phyloP scores from a whole-genome alignment of 2,113 vertebrate genomes.

The Calyptommatus sinebrachiatus region DNA sequence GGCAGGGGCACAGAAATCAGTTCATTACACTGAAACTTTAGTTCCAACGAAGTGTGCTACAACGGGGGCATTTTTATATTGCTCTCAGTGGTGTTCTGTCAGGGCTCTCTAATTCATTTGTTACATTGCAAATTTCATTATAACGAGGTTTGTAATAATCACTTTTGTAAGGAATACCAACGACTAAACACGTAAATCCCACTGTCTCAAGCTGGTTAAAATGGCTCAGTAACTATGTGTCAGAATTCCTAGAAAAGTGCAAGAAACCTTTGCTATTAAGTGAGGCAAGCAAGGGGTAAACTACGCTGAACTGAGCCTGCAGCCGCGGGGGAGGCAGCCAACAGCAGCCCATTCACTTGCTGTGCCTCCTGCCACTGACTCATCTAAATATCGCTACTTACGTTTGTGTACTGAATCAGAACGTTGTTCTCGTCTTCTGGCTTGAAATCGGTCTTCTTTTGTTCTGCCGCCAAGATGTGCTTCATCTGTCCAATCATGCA shows the following conservation, averaged over 20 bases:
- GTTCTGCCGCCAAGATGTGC: constrained; percentile 91
- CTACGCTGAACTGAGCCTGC: background rate
- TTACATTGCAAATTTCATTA: no score
- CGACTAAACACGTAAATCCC: background rate
- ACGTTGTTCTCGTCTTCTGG: constrained; percentile 98
- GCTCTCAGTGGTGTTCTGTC: no score
- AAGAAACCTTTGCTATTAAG: constrained; percentile 3
- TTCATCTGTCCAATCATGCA: constrained; percentile 99
- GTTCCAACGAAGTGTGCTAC: no score
- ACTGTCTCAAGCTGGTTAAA: background rate
- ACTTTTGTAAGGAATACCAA: background rate
- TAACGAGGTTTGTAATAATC: no score
- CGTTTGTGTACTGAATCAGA: constrained; percentile 95
- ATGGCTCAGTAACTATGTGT: background rate
- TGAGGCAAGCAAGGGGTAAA: background rate
- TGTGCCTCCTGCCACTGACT: background rate
- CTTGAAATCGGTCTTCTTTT: constrained; percentile 98
- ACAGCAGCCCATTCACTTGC: background rate
- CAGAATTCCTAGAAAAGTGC: background rate
- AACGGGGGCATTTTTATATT: no score
- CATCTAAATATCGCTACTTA: constrained; percentile 70
- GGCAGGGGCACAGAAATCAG: no score
- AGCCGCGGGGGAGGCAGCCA: background rate
- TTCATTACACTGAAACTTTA: no score
- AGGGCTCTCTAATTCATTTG: no score